These are phyloP conservation scores for Uloborus plumipes DNA, from an alignment of 2,888 invertebrate species.

Conservation along the genomic window DNA sequence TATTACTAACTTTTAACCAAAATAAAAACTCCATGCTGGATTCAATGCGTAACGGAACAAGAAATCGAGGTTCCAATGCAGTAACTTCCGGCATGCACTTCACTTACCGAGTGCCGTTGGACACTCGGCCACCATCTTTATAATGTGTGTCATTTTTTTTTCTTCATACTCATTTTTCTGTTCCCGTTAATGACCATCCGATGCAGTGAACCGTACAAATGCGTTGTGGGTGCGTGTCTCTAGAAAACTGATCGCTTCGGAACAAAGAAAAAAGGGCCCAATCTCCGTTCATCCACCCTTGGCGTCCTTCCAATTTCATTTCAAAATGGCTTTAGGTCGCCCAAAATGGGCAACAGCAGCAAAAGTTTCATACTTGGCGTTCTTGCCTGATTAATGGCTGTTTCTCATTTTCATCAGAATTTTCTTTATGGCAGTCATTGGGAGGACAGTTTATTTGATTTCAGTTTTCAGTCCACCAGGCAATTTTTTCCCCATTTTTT, in stretches of 20 bases:
- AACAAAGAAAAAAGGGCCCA: neutral
- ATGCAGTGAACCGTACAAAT: no score
- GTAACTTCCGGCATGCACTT: no score
- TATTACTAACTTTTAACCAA: no score
- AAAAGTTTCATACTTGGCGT: constrained; percentile 36
- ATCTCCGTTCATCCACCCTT: constrained; percentile 42
- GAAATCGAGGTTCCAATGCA: no score
- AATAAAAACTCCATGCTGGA: no score
- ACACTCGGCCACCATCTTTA: no score
- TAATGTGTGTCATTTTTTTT: no score
- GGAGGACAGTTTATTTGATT: constrained; percentile 50
- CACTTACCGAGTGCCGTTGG: no score
- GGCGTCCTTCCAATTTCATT: constrained; percentile 61
- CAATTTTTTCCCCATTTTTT: constrained; percentile 4
- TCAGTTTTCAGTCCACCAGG: constrained; percentile 11
- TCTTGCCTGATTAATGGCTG: constrained; percentile 46
- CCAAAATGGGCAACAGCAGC: constrained; percentile 47
- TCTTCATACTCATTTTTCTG: no score
- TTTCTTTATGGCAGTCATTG: constrained; percentile 34
- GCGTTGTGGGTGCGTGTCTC: no score
- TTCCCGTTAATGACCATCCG: constrained; percentile 33
- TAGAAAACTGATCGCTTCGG: no score
- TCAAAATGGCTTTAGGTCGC: constrained; percentile 51
- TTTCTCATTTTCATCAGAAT: constrained; percentile 14
- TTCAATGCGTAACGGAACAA: no score